Conservation (phyloP, 2,113 vertebrate species). For the Bucco capensis region DNA sequence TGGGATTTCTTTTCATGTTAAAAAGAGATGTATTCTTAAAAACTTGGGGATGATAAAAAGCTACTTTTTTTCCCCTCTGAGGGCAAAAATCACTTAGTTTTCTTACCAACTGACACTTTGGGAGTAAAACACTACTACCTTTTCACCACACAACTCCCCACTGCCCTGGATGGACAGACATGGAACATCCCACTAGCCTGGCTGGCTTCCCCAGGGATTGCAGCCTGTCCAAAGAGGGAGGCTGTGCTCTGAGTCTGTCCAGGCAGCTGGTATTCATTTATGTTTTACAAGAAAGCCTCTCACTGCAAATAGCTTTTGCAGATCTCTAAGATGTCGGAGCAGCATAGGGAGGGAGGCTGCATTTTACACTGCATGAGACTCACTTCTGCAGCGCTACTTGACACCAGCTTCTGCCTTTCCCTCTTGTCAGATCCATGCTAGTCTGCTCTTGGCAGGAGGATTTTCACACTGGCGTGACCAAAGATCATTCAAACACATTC, state of each 20-base stretch:
- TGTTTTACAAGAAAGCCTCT: constrained; percentile 75
- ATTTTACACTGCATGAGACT: not conserved
- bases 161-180: not conserved
- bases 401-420: not conserved
- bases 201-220: not conserved
- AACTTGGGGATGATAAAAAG: not conserved
- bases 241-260: not conserved
- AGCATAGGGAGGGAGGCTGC: not conserved
- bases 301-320: constrained; percentile 69
- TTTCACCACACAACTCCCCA: not conserved
- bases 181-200: not conserved
- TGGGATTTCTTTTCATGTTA: not conserved
- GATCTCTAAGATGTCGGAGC: constrained; percentile 53
- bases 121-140: not conserved
- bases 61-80: not conserved
- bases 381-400: not conserved
- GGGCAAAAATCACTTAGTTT: not conserved
- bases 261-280: constrained; percentile 77
- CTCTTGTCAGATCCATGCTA: accelerated
- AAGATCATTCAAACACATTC: not conserved
- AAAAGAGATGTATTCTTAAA: not conserved
- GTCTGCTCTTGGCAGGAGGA: not conserved
- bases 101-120: not conserved
- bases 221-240: constrained; percentile 28
- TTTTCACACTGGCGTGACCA: not conserved